Conservation (phyloP, 2,797 vertebrate species). For the Tauraco hartlaubi region DNA sequence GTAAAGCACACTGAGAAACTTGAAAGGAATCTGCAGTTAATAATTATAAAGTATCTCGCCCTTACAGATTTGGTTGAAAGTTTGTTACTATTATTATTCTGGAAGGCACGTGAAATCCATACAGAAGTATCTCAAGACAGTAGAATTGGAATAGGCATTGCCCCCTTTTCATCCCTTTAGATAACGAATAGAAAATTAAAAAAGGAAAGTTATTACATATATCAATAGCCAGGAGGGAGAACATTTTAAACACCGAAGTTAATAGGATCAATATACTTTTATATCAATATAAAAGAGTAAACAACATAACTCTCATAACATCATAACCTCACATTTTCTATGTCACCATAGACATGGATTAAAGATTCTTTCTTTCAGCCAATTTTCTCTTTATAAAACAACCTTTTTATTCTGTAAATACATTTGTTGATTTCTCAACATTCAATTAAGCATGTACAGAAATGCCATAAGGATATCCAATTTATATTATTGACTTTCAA, state of each 20-base stretch:
- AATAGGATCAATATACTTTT: constrained; percentile 65
- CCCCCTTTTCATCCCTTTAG: constrained; percentile 37
- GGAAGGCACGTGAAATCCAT: not conserved
- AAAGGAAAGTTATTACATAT: constrained; percentile 48
- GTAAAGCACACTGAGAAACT: not conserved
- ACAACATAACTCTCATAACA: constrained; percentile 45
- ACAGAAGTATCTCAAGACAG: constrained; percentile 17
- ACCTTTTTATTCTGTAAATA: constrained; percentile 11
- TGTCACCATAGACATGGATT: not conserved
- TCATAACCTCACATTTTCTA: constrained; percentile 30
- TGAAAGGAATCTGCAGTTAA: not conserved
- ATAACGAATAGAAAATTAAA: constrained; percentile 60
- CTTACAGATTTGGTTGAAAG: not conserved
- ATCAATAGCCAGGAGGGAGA: constrained; percentile 32
- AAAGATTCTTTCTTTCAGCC: constrained; percentile 1
- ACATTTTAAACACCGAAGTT: constrained; percentile 22
- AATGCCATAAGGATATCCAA: not conserved
- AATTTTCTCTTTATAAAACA: not conserved
- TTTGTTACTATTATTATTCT: not conserved
- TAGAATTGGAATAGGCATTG: constrained; percentile 34
- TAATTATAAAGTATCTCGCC: not conserved
- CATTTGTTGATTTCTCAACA: not conserved
- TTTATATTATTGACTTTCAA: not conserved
- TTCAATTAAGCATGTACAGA: not conserved
- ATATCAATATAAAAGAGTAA: constrained; percentile 55